These are phyloP conservation scores for Caenorhabditis panamensis DNA, from an alignment of 2,888 invertebrate species.

Conservation along the genomic window DNA sequence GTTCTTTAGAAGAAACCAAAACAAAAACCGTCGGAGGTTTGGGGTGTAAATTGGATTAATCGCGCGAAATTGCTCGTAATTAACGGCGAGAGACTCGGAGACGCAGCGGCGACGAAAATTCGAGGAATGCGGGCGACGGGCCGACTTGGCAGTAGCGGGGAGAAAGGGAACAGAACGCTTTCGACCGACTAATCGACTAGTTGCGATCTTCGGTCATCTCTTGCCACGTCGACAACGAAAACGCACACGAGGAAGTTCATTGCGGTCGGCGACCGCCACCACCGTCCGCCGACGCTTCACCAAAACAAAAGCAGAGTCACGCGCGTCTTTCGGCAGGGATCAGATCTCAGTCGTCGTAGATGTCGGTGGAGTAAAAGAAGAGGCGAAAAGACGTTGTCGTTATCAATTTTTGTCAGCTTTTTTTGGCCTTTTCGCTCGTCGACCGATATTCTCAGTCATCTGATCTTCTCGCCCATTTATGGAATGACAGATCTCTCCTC, in stretches of 20 bases:
- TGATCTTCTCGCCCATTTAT: conserved; percentile 20
- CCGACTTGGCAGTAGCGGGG: conserved; percentile 21
- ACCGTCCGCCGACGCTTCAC: conserved; percentile 10
- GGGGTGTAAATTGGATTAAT: conserved; percentile 52
- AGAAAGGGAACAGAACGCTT: conserved; percentile 9
- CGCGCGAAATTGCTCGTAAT: conserved; percentile 57
- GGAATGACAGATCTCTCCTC: background rate
- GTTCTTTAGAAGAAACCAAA: background rate
- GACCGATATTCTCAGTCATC: conserved; percentile 13
- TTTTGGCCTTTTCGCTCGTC: conserved; percentile 8
- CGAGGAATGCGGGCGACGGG: conserved; percentile 29
- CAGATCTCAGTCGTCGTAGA: background rate
- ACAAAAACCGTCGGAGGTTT: conserved; percentile 8
- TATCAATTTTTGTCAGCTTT: conserved; percentile 56
- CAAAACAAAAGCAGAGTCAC: conserved; percentile 28
- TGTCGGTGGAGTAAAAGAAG: background rate
- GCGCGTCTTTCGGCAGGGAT: conserved; percentile 14
- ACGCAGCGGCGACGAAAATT: conserved; percentile 24
- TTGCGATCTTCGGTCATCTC: conserved; percentile 3
- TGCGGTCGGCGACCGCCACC: no score
- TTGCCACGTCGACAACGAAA: conserved; percentile 19
- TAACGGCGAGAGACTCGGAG: conserved; percentile 31
- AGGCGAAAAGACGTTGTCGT: conserved; percentile 26
- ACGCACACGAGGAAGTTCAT: conserved; percentile 21
- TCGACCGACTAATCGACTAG: conserved; percentile 13